Conservation (phyloP, 2,888 invertebrate species). For the Mesoligia furuncula region DNA sequence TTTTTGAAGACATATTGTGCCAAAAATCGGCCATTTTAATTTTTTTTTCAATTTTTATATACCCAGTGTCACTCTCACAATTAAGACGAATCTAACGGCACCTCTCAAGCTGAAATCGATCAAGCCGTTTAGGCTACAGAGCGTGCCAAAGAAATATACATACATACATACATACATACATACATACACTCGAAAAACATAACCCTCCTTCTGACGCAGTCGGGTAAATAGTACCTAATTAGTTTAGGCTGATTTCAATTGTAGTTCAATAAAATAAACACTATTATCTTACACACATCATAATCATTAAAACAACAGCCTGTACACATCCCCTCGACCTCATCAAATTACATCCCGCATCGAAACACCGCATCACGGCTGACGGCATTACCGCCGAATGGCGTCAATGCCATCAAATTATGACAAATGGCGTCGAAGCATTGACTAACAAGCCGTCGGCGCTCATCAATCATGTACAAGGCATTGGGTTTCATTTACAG, state of each 20-base stretch:
- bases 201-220: too few relatives aligned
- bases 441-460: conserved; percentile 63
- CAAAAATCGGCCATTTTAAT: too few relatives aligned
- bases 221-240: too few relatives aligned
- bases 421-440: conserved; percentile 76
- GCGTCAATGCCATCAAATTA: conserved; percentile 78
- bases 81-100: too few relatives aligned
- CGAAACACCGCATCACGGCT: conserved; percentile 35
- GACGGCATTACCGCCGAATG: conserved; percentile 70
- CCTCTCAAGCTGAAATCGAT: too few relatives aligned
- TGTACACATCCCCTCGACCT: conserved; percentile 10
- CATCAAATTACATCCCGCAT: conserved; percentile 57
- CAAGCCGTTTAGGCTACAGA: too few relatives aligned
- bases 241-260: not conserved
- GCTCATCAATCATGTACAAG: conserved; percentile 70
- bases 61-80: too few relatives aligned
- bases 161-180: too few relatives aligned
- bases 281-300: not conserved
- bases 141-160: too few relatives aligned
- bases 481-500: conserved; percentile 66
- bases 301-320: not conserved
- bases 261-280: not conserved
- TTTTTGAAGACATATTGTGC: too few relatives aligned
- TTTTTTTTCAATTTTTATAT: too few relatives aligned
- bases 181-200: too few relatives aligned